A percentile compares a stretch with the other conserved stretches of the same genome.
Evolutionary conservation across 1,140 invertebrate genomes (phyloP).

Genomic region (Formica exsecta): DNA sequence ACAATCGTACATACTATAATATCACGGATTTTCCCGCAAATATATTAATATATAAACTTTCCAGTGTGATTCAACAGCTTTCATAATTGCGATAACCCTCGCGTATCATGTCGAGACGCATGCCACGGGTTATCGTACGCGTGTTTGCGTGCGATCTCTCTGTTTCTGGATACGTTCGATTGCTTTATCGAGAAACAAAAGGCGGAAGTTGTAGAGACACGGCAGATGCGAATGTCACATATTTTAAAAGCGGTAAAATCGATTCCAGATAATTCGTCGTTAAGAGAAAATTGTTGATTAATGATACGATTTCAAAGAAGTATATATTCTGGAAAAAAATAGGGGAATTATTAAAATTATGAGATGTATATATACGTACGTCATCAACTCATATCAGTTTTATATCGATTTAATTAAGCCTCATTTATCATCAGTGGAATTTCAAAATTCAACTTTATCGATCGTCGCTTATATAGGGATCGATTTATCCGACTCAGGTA

Average conservation of each 20-base stretch:
- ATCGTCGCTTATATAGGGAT: not conserved
- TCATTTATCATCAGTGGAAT: not conserved
- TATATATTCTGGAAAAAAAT: no score
- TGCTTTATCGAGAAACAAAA: not conserved
- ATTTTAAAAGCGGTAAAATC: no score
- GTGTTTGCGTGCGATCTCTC: conserved; percentile 6
- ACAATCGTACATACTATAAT: not conserved
- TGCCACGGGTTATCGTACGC: conserved; percentile 34
- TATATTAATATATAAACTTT: conserved; percentile 1
- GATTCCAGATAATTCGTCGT: no score
- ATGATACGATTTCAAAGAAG: no score
- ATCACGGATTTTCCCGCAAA: not conserved
- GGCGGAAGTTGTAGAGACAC: not conserved
- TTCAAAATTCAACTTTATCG: not conserved
- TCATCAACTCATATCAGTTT: no score
- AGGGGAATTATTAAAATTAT: no score
- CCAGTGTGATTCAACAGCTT: conserved; percentile 31
- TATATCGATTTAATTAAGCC: not conserved
- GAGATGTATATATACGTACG: no score
- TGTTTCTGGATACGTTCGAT: not conserved
- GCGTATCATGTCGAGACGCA: not conserved
- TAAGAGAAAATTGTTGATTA: no score
- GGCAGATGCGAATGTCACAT: not conserved
- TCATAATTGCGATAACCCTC: conserved; percentile 48
- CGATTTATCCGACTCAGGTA: not conserved